Conservation (phyloP, 2,113 vertebrate genomes). For the Gymnobelideus leadbeateri region DNA sequence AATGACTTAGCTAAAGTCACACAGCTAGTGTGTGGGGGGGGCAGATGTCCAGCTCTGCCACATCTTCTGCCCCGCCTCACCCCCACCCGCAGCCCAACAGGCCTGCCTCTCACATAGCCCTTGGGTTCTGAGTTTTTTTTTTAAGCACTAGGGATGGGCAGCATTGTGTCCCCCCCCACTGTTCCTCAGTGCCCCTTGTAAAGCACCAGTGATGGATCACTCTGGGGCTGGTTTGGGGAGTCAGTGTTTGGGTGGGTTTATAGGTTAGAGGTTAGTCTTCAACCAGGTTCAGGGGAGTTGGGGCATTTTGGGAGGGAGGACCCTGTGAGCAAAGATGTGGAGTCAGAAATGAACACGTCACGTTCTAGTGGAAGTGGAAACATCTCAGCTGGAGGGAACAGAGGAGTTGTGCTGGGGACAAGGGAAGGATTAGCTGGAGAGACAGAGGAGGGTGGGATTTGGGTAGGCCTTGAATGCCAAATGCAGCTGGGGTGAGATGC, state of each 20-base stretch:
- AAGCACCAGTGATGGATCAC: too few relatives aligned
- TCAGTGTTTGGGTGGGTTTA: neutral
- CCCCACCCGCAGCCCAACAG: neutral
- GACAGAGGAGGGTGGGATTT: too few relatives aligned
- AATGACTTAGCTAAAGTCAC: neutral
- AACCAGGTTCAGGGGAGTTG: neutral
- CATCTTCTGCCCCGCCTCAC: neutral
- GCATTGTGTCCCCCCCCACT: neutral
- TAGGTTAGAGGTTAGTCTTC: neutral
- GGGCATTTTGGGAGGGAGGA: neutral
- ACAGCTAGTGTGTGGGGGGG: neutral
- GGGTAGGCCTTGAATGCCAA: too few relatives aligned
- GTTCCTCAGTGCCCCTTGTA: neutral
- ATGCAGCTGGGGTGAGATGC: too few relatives aligned
- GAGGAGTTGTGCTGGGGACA: too few relatives aligned
- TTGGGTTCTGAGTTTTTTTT: neutral
- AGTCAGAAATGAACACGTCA: neutral
- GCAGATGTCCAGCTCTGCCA: neutral
- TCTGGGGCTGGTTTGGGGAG: neutral
- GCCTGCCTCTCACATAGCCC: neutral
- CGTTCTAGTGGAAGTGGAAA: neutral
- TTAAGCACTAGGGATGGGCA: neutral
- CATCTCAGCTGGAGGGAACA: too few relatives aligned
- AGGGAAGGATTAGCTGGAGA: too few relatives aligned
- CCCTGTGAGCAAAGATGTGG: neutral